Evolutionary conservation across 2,888 invertebrate species (phyloP).

Genomic region (Selenia dentaria): DNA sequence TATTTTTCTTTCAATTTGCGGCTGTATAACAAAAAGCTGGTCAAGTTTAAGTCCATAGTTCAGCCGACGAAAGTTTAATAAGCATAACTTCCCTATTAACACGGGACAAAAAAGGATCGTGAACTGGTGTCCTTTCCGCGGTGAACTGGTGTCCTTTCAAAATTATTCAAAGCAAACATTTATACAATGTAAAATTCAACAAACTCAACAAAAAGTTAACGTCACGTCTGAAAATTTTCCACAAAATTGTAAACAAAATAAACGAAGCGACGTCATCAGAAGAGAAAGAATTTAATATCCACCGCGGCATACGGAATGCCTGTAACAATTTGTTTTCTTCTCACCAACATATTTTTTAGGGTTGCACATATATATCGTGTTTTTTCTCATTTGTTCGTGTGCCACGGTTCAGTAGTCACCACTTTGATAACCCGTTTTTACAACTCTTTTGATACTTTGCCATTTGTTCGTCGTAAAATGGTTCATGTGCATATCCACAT

Average conservation of each 20-base stretch:
- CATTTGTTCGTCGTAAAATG: slow-evolving; percentile 15
- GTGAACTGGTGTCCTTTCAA: no score
- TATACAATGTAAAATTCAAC: slow-evolving; percentile 55
- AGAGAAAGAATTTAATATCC: slow-evolving; percentile 79
- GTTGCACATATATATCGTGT: slow-evolving; percentile 47
- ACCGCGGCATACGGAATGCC: slow-evolving; percentile 63
- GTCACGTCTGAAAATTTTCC: slow-evolving; percentile 53
- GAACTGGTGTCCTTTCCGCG: slow-evolving; percentile 10
- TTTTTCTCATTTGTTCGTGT: slow-evolving; percentile 42
- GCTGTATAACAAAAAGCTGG: no score
- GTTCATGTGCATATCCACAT: slow-evolving; percentile 6
- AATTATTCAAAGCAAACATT: slow-evolving; percentile 57
- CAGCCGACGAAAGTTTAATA: no score
- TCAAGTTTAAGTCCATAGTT: no score
- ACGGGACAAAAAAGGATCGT: slow-evolving; percentile 12
- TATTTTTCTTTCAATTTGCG: no score
- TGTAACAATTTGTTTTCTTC: slow-evolving; percentile 75
- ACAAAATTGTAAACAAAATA: slow-evolving; percentile 67
- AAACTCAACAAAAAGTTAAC: slow-evolving; percentile 58
- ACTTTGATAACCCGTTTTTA: slow-evolving; percentile 28
- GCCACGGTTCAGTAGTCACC: slow-evolving; percentile 35
- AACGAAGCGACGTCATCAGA: slow-evolving; percentile 63
- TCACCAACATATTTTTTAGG: slow-evolving; percentile 58
- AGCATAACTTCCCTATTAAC: slow-evolving; percentile 7
- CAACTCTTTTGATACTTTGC: slow-evolving; percentile 12